Conservation (phyloP, 2,113 vertebrate species). For the Okapia johnstoni region DNA sequence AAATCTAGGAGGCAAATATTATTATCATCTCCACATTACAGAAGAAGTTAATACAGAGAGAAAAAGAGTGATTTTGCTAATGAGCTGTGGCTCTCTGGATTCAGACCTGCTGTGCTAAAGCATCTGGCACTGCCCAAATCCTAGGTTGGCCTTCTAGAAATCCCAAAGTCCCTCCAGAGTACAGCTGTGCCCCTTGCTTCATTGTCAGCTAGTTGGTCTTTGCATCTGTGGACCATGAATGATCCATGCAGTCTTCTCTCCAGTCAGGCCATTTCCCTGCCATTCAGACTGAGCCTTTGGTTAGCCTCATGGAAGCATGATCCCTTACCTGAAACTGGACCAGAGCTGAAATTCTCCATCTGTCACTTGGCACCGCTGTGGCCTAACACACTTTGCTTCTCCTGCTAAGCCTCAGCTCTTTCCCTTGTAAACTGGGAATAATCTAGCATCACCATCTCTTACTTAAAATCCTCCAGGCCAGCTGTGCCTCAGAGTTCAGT, state of each 20-base stretch:
- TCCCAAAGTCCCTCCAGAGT: neutral
- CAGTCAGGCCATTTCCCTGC: neutral
- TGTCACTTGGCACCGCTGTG: neutral
- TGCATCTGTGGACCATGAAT: neutral
- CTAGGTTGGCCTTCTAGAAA: neutral
- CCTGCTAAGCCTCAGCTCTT: neutral
- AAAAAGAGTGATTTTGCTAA: neutral
- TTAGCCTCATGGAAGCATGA: neutral
- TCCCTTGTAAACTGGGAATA: neutral
- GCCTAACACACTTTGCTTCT: neutral
- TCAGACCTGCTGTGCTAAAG: neutral
- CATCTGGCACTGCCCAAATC: neutral
- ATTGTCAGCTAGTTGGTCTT: neutral
- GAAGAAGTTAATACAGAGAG: neutral
- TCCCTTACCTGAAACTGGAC: neutral
- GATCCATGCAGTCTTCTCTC: neutral
- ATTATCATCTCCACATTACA: neutral
- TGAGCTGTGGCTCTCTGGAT: neutral
- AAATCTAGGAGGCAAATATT: neutral
- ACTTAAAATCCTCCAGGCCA: neutral
- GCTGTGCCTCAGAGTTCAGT: neutral
- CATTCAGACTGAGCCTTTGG: neutral
- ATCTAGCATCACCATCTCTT: neutral
- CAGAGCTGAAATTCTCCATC: neutral
- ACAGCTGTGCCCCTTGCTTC: neutral